Conservation (phyloP, 2,888 invertebrate species). For the Brachypalpus laphriformis region DNA sequence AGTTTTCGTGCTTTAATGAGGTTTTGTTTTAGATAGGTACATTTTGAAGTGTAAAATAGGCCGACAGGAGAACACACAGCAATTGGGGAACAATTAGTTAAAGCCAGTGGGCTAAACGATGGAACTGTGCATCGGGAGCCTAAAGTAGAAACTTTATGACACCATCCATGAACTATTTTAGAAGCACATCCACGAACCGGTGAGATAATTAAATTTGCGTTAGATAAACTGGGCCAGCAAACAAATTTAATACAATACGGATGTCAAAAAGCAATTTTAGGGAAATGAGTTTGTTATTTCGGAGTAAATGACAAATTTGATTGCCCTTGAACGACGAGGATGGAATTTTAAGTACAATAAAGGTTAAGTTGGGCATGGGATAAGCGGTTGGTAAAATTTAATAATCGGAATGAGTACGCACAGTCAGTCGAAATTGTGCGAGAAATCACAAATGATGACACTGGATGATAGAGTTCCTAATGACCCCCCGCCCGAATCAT, state of each 20-base stretch:
- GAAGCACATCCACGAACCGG: background rate
- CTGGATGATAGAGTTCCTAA: background rate
- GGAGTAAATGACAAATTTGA: conserved; percentile 27
- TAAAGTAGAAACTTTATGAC: background rate
- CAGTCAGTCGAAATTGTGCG: background rate
- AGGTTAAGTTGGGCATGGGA: background rate
- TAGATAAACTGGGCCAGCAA: background rate
- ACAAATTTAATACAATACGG: background rate
- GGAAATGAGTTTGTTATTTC: conserved; percentile 32
- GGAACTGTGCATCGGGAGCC: background rate
- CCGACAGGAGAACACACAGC: background rate
- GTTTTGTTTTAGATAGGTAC: conserved; percentile 14
- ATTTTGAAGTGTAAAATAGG: conserved; percentile 22
- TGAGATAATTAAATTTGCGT: conserved; percentile 56
- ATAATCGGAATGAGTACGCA: background rate
- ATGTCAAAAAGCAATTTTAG: conserved; percentile 33
- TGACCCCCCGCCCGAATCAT: background rate
- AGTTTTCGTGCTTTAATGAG: conserved; percentile 42
- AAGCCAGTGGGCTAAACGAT: background rate
- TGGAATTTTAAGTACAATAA: conserved; percentile 17
- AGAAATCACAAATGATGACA: background rate
- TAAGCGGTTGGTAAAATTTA: background rate
- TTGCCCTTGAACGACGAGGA: background rate
- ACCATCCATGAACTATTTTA: conserved; percentile 10
- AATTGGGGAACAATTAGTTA: conserved; percentile 42